Evolutionary conservation across 2,888 invertebrate species (phyloP).

Genomic region (Hirtodrosophila histrioides): DNA sequence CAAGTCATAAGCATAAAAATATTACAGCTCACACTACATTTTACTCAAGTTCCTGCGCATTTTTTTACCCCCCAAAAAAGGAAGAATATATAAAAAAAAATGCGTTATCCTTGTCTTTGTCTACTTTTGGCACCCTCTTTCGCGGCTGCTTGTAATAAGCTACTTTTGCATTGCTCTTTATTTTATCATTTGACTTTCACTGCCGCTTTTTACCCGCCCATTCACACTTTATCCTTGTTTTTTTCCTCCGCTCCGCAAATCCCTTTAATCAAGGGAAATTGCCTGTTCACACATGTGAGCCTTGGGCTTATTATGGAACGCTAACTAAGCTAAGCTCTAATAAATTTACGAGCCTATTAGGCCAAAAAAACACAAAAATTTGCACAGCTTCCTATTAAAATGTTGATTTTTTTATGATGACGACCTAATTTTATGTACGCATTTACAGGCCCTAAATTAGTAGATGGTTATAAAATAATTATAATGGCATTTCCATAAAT

Average conservation of each 20-base stretch:
- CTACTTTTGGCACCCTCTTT: constrained; percentile 65
- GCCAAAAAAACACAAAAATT: constrained; percentile 33
- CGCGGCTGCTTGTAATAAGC: constrained; percentile 62
- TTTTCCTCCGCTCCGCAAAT: constrained; percentile 48
- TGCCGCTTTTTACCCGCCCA: constrained; percentile 25
- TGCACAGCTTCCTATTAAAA: constrained; percentile 61
- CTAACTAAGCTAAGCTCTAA: constrained; percentile 59
- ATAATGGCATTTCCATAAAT: not conserved
- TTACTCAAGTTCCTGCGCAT: constrained; percentile 10
- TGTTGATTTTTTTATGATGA: constrained; percentile 42
- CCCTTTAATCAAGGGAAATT: constrained; percentile 75
- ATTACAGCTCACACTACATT: constrained; percentile 44
- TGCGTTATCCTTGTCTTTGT: constrained; percentile 24
- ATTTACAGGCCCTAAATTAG: constrained; percentile 15
- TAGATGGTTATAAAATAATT: not conserved
- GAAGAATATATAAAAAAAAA: not conserved
- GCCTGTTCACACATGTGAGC: constrained; percentile 65
- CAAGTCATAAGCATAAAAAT: constrained; percentile 62
- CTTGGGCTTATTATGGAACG: constrained; percentile 43
- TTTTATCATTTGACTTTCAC: constrained; percentile 68
- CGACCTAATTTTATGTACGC: constrained; percentile 10
- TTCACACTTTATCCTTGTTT: constrained; percentile 55
- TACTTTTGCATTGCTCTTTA: constrained; percentile 70
- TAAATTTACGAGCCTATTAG: constrained; percentile 65
- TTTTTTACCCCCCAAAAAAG: constrained; percentile 47